These are phyloP conservation scores for Tuberolachnus salignus DNA, from an alignment of 2,888 invertebrate species.

Conservation along the genomic window DNA sequence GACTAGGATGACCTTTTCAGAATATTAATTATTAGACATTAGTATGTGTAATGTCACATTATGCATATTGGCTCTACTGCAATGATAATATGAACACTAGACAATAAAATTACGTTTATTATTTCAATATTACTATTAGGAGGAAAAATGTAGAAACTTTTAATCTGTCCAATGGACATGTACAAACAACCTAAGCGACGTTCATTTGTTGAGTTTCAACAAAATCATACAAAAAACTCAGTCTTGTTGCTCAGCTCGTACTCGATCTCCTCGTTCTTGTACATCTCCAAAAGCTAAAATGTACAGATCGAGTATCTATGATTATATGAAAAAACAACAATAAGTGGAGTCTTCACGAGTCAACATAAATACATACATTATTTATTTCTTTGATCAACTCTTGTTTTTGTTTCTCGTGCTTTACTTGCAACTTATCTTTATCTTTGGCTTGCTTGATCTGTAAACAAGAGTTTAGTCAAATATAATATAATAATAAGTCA, in stretches of 20 bases:
- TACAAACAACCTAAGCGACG: not conserved
- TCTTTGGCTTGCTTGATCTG: constrained; percentile 88
- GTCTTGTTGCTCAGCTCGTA: constrained; percentile 86
- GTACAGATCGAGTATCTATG: constrained; percentile 57
- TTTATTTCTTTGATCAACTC: constrained; percentile 87
- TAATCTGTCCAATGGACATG: not conserved
- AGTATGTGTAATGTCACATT: no score
- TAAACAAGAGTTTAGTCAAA: constrained; percentile 58
- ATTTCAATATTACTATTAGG: constrained; percentile 15
- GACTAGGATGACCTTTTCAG: constrained; percentile 51
- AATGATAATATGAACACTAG: constrained; percentile 25
- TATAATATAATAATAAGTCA: not conserved
- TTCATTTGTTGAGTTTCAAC: not conserved
- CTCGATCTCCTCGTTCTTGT: constrained; percentile 91
- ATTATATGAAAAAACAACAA: constrained; percentile 49
- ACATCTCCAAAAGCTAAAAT: constrained; percentile 85
- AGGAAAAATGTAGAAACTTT: constrained; percentile 39
- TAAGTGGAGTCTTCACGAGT: constrained; percentile 57
- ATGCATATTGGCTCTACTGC: not conserved
- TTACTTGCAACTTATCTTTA: constrained; percentile 87
- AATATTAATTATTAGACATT: constrained; percentile 14
- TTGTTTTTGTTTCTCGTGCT: constrained; percentile 90
- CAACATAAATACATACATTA: constrained; percentile 68
- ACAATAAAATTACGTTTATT: constrained; percentile 27
- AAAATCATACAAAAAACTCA: constrained; percentile 83